Base-by-base conservation (phyloP, 2,113 vertebrate genomes). In the Xyrauchen texanus region DNA sequence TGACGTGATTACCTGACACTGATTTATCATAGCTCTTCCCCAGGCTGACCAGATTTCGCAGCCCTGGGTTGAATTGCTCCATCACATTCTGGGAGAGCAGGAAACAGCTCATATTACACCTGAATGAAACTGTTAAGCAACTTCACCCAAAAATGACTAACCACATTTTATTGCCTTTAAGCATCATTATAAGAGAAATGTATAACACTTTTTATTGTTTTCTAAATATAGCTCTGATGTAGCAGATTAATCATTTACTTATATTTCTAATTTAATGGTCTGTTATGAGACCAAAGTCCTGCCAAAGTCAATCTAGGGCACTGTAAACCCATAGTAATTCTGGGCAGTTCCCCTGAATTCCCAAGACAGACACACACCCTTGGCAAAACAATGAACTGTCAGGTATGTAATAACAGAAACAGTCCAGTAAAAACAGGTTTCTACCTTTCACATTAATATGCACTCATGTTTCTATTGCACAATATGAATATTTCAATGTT, bases 21-120 rank as follows among this genome's bases (percentile, higher is more conserved):
- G 96, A 93, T 89, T 98, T 99, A 90, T 99, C 98, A 47, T 98
- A 99, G 91, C 90, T 98, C 91, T 96, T 99, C 46, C 98, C 98
- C 15, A 99, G 92, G 89, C 95, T 98, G 88, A 98, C 95, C 88
- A 99, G 94, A 88, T 96, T 98, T 86, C 96, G 94, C 81, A 99
- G 91, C 8, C 96, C 95, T 0, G 98, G 98, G 88, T 98, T 98
- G 89, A 98, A 97, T 82, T 98, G 96, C 74, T 99, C 98, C 97
- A 99, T 95, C 84, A 99, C 97, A 96, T 96, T 97, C 98, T 99
- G 85, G 4, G 81, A 34, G 64, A 58, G 84, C 79, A 82, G 88
- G 44, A 62, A 81, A 74, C 62, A 15, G 11, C 7, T 70, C 55
- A 71, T 63, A 21, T 5, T 73, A 45, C 7, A 57, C 13, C 3